Conservation (phyloP, 92 coral and sea anemone genomes). For the Muricea muricata region DNA sequence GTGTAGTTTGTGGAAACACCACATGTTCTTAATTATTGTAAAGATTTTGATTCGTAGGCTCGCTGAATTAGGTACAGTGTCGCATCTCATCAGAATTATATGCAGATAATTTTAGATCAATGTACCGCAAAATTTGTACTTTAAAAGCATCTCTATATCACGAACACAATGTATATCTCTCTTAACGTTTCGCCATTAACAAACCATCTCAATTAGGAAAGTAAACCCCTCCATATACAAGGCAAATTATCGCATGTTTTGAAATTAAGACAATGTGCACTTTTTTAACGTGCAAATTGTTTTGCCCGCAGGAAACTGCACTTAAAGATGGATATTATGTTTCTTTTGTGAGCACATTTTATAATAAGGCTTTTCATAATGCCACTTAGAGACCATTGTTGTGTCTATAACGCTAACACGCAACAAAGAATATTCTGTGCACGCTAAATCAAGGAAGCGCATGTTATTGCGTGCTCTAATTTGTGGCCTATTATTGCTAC, state of each 20-base stretch:
- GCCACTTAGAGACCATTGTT: not conserved
- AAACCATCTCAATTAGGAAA: not conserved
- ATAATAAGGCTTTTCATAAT: constrained; percentile 1
- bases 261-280: not conserved
- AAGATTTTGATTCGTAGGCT: too few relatives aligned
- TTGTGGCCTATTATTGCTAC: not conserved
- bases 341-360: not conserved
- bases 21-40: too few relatives aligned
- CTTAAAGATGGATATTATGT: not conserved
- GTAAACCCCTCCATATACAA: not conserved
- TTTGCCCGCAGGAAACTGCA: constrained; percentile 16
- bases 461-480: not conserved
- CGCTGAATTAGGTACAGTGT: too few relatives aligned
- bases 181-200: not conserved
- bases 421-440: not conserved
- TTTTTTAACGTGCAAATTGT: not conserved
- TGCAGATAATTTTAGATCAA: too few relatives aligned
- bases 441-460: not conserved
- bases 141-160: not conserved
- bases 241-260: not conserved
- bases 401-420: not conserved
- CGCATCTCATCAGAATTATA: too few relatives aligned
- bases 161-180: not conserved
- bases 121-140: not conserved
- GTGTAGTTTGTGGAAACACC: too few relatives aligned